Evolutionary conservation across 2,888 invertebrate species (phyloP).

Genomic region (Andricus curvator): DNA sequence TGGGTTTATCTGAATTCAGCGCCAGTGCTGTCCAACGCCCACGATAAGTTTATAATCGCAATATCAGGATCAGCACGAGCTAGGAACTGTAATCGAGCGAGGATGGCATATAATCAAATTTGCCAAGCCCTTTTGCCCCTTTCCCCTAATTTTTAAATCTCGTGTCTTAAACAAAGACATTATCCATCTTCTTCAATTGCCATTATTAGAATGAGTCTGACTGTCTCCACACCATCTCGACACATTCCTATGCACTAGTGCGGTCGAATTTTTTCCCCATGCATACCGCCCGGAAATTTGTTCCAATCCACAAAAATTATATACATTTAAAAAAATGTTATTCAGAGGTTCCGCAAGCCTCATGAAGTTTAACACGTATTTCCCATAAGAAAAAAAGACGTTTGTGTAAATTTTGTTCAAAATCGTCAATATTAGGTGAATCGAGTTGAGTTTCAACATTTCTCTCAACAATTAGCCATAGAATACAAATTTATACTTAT

Average conservation of each 20-base stretch:
- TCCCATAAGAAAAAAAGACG: too few relatives aligned
- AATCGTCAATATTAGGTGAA: too few relatives aligned
- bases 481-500: too few relatives aligned
- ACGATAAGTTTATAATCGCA: conserved; percentile 63
- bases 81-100: conserved; percentile 63
- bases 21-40: conserved; percentile 60
- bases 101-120: conserved; percentile 65
- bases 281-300: too few relatives aligned
- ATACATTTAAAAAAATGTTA: too few relatives aligned
- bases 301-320: too few relatives aligned
- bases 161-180: conserved; percentile 63
- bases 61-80: conserved; percentile 60
- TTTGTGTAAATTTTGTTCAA: too few relatives aligned
- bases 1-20: conserved; percentile 62
- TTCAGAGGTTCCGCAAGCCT: too few relatives aligned
- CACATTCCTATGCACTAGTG: background rate
- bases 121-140: conserved; percentile 55
- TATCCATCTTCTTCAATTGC: conserved; percentile 60
- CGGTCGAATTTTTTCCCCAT: too few relatives aligned
- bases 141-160: conserved; percentile 38
- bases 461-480: too few relatives aligned
- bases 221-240: conserved; percentile 58
- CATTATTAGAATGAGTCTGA: conserved; percentile 59
- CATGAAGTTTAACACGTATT: too few relatives aligned
- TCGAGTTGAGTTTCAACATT: too few relatives aligned